Evolutionary conservation across 64 coral and sea anemone species (phyloP).

Genomic region (Stylophora pistillata): DNA sequence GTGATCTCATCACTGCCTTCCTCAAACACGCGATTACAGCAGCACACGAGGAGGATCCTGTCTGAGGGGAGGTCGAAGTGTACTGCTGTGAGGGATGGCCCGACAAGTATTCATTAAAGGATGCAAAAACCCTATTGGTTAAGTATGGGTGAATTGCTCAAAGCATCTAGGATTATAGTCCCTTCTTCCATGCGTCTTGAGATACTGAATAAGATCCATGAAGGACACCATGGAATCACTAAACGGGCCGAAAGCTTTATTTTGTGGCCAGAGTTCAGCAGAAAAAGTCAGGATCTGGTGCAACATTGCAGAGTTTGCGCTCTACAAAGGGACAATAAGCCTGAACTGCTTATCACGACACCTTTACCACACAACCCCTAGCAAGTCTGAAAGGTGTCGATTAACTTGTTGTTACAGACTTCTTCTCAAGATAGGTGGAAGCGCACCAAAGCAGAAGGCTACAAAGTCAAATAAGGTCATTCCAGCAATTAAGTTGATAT

Average conservation of each 20-base stretch:
- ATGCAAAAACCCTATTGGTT: conserved; percentile 45
- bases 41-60: conserved; percentile 46
- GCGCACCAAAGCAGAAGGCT: too few relatives aligned
- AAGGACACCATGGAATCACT: conserved; percentile 45
- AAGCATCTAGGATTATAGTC: conserved; percentile 47
- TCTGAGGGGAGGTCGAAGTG: conserved; percentile 37
- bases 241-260: too few relatives aligned
- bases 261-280: too few relatives aligned
- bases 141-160: conserved; percentile 9
- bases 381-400: too few relatives aligned
- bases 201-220: conserved; percentile 45
- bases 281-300: too few relatives aligned
- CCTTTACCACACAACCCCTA: too few relatives aligned
- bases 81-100: conserved; percentile 37
- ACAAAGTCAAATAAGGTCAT: too few relatives aligned
- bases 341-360: not conserved
- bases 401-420: too few relatives aligned
- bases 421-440: too few relatives aligned
- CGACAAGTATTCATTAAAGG: conserved; percentile 26
- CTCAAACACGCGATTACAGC: conserved; percentile 10
- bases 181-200: conserved; percentile 48
- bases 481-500: too few relatives aligned
- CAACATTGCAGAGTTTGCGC: too few relatives aligned
- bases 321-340: too few relatives aligned
- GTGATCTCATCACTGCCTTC: conserved; percentile 19